Evolutionary conservation across 2,888 invertebrate species (phyloP).

Genomic region (Eulithis testata): DNA sequence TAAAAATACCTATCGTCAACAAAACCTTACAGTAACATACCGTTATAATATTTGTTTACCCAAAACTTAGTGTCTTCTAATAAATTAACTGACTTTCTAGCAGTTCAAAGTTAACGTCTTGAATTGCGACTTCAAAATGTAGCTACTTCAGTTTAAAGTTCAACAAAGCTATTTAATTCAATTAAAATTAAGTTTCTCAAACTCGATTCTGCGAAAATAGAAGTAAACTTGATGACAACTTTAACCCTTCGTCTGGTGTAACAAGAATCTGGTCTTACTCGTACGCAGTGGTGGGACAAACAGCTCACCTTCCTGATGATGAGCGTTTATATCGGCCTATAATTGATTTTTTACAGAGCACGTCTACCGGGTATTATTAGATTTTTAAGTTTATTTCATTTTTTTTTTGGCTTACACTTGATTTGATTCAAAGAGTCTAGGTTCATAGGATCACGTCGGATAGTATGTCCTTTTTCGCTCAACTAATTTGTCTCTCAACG

Average conservation of each 20-base stretch:
- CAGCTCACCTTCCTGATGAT: too few relatives aligned
- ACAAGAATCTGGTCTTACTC: too few relatives aligned
- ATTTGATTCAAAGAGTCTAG: background rate
- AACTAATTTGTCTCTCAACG: slow-evolving; percentile 23
- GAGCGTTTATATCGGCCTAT: too few relatives aligned
- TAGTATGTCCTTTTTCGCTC: background rate
- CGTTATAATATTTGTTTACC: background rate
- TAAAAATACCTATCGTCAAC: too few relatives aligned
- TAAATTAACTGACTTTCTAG: slow-evolving; percentile 9
- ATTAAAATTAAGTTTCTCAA: slow-evolving; percentile 1
- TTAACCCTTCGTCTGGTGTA: too few relatives aligned
- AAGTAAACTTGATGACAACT: background rate
- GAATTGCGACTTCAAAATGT: slow-evolving; percentile 16
- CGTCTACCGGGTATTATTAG: too few relatives aligned
- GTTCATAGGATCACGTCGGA: background rate
- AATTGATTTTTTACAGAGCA: too few relatives aligned
- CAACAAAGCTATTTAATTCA: slow-evolving; percentile 7
- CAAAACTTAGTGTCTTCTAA: slow-evolving; percentile 3
- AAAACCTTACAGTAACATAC: too few relatives aligned
- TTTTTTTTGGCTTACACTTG: too few relatives aligned
- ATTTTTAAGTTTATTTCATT: too few relatives aligned
- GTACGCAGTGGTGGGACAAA: too few relatives aligned
- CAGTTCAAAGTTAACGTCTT: slow-evolving; percentile 13
- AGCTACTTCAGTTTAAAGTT: slow-evolving; percentile 9
- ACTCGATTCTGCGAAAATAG: background rate